Base-by-base conservation (phyloP, 2,113 vertebrate species). In the Rhizomys pruinosus region DNA sequence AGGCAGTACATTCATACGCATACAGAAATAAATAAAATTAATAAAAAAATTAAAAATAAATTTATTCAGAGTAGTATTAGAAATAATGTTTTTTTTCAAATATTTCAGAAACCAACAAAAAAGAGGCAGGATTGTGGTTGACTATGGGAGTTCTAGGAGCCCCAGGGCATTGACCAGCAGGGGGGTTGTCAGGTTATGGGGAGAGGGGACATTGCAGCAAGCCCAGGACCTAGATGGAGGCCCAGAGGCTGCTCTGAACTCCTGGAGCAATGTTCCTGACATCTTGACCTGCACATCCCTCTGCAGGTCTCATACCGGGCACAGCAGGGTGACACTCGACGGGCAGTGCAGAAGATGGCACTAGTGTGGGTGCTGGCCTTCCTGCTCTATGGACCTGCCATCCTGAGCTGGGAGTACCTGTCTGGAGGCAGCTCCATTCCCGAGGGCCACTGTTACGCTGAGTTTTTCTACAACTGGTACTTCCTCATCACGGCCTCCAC, bases 381-480 rank as follows among this genome's bases (percentile, higher is more conserved):
- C 97, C 97, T 99, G 90, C 96, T 98, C 0, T 99, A 98, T 0
- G 98, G 98, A 29, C 98, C 98, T 12, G 98, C 98, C 96, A 98
- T 98, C 22, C 98, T 98, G 95, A 98, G 98, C 93, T 99, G 98
- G 98, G 98, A 99, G 96, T 93, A 98, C 10, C 88, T 98, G 7
- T 98, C 98, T 0, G 98, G 98, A 0, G 82, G 2, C 85, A 98
- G 98, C 64, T 97, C 97, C 95, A 98, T 98, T 42, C 98, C 98
- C 0, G 94, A 96, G 0, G 98, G 98, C 91, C 97, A 98, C 68
- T 99, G 98, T 97, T 98, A 98, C 0, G 98, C 98, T 0, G 98
- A 98, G 64, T 98, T 98, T 95, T 98, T 98, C 96, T 97, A 98
- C 97, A 98, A 98, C 97, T 98, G 98, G 98, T 98, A 98, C 94